Base-by-base conservation (phyloP, 2,888 invertebrate species). In the Molanna angustata region DNA sequence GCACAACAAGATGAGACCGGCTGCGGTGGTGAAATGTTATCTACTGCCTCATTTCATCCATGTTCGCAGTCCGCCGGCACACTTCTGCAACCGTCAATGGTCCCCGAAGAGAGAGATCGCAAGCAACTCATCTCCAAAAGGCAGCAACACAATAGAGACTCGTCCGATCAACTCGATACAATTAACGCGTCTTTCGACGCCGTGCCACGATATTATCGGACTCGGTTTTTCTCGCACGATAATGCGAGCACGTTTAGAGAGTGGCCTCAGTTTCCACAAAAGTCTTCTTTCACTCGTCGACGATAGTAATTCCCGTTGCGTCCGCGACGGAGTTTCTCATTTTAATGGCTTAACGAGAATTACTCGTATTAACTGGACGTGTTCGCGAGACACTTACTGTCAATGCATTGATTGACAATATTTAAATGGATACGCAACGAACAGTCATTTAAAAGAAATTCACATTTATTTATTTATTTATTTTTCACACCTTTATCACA, bases 221-320 rank as follows among this genome's bases (percentile, higher is more conserved):
- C 18, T 19, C 40, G n/a, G 13, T 19, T 20, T 22, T 42, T 13
- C 4, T 17, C 18, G 11, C 31, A 32, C 32, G 31, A 44, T 31
- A 44, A 32, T 32, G 31, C 32, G 44, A 32, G 9, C 9, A 7
- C 22, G n/a, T n/a, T n/a, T n/a, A n/a, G n/a, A n/a, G n/a, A n/a
- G n/a, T n/a, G n/a, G n/a, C n/a, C n/a, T n/a, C n/a, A n/a, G n/a
- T n/a, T n/a, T n/a, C n/a, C n/a, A n/a, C n/a, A n/a, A n/a, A n/a
- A n/a, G n/a, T 18, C 19, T 35, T 44, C 44, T 44, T 32, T 46
- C 46, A 46, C 46, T 19, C n/a, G n/a, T n/a, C n/a, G n/a, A n/a
- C n/a, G 46, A n/a, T 14, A 35, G 11, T 27, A 27, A 46, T 35
- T 46, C 46, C 46, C 46, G 46, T 46, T 46, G 46, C 35, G 20